These are phyloP conservation scores for Aurelia aurita complex sp. Pacific DNA, from an alignment of 30 jellyfish, hydroid and myxozoan species.

Conservation along the genomic window DNA sequence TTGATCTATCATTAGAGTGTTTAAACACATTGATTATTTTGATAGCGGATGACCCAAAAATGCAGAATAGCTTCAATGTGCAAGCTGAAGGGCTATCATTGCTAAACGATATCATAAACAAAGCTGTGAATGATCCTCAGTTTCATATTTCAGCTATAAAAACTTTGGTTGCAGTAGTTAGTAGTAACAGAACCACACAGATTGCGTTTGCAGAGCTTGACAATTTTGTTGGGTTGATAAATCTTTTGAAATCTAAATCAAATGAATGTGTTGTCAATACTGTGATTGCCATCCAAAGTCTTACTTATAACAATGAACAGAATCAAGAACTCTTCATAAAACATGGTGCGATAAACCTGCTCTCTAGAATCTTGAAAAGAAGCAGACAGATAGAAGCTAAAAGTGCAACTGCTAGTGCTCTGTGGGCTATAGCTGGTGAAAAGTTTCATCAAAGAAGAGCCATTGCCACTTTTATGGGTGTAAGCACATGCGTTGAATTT, in stretches of 20 bases:
- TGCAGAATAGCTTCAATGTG: conserved; percentile 44
- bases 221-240: conserved; percentile 22
- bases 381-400: conserved; percentile 41
- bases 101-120: conserved; percentile 18
- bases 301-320: conserved; percentile 23
- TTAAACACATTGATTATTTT: conserved; percentile 26
- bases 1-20: conserved; percentile 29
- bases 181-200: conserved; percentile 14
- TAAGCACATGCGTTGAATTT: conserved; percentile 37
- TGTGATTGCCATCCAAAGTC: conserved; percentile 16
- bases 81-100: conserved; percentile 30
- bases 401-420: conserved; percentile 55
- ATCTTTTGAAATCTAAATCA: conserved; percentile 32
- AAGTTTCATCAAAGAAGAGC: conserved; percentile 56
- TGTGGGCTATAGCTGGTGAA: conserved; percentile 70
- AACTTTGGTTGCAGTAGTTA: conserved; percentile 22
- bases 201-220: conserved; percentile 34
- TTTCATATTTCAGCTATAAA: conserved; percentile 6
- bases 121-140: conserved; percentile 3
- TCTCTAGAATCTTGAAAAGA: conserved; percentile 26
- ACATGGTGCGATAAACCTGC: conserved; percentile 22
- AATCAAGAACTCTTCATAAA: conserved; percentile 40
- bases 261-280: conserved; percentile 47
- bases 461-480: conserved; percentile 44
- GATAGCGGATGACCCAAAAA: conserved; percentile 27